phyloP scores from a whole-genome alignment of 2,797 vertebrate genomes.

The Acipenser transmontanus region DNA sequence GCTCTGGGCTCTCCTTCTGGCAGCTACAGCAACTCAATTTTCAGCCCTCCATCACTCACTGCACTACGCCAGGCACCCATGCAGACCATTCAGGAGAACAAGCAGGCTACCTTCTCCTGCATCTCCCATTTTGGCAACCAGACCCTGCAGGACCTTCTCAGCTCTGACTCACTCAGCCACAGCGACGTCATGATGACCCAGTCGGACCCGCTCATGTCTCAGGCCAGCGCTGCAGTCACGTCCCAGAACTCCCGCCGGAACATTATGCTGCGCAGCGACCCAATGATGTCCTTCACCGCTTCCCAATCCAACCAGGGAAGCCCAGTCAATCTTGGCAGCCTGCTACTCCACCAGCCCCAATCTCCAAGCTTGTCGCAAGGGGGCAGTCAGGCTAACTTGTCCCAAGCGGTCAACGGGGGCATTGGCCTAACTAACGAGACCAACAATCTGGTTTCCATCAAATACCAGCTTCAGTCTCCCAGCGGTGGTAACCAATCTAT shows the following conservation, averaged over 20 bases:
- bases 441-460: slow-evolving; percentile 58
- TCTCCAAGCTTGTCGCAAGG: slow-evolving; percentile 58
- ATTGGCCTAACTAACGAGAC: slow-evolving; percentile 64
- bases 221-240: slow-evolving; percentile 60
- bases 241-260: slow-evolving; percentile 81
- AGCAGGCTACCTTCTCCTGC: slow-evolving; percentile 85
- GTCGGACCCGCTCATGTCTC: slow-evolving; percentile 79
- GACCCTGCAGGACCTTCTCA: slow-evolving; percentile 88
- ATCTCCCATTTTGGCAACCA: slow-evolving; percentile 87
- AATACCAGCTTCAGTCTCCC: slow-evolving; percentile 67
- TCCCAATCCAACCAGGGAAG: slow-evolving; percentile 63
- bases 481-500: slow-evolving; percentile 62
- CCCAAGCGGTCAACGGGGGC: slow-evolving; percentile 47
- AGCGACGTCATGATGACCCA: slow-evolving; percentile 81
- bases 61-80: slow-evolving; percentile 86
- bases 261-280: slow-evolving; percentile 68
- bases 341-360: slow-evolving; percentile 67
- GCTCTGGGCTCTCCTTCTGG: slow-evolving; percentile 64
- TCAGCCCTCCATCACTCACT: slow-evolving; percentile 76
- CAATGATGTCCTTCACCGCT: slow-evolving; percentile 75
- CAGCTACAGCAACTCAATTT: slow-evolving; percentile 77
- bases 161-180: slow-evolving; percentile 76
- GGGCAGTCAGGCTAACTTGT: slow-evolving; percentile 63
- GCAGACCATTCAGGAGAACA: slow-evolving; percentile 98
- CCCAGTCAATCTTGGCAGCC: slow-evolving; percentile 73